Evolutionary conservation across 2,888 invertebrate species (phyloP), one percentile per base, ranked within the genome.

Genomic region (Carpatolechia fugitivella): DNA sequence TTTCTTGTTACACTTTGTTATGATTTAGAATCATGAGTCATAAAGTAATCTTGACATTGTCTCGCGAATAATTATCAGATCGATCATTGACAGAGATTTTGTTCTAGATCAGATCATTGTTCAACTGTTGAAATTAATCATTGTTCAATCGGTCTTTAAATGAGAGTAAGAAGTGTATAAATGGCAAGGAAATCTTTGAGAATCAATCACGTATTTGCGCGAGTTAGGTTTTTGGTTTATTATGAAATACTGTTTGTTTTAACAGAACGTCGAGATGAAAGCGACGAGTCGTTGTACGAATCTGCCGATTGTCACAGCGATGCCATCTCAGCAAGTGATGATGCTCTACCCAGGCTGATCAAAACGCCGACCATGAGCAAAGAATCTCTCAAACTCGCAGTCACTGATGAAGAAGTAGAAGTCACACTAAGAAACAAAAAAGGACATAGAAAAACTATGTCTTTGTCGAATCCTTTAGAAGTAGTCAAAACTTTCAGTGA

Each of bases 221-320:
- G n/a, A 11, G 33, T 6, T 33, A 33, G 33, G 24, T 24, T 24
- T 24, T 6, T 24, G 24, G 6, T 41, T 20, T 41, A 18, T 18
- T 20, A 31, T 33, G 18, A 33, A 33, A 16, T 47, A 30, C 47
- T 20, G 13, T 29, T 44, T 40, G 58, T 68, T 76, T 64, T 64
- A 66, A 77, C 84, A 90, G 90, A 90, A 56, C 74, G 90, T 55
- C 76, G 90, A 59, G 89, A 88, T 69, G 90, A 88, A 70, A 90
- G 90, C 70, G 90, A 90, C 67, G 90, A 90, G 61, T 89, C 89
- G 8, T 66, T 90, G 40, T 90, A 90, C 73, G 90, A 90, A 65
- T 90, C 90, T 16, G 90, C 89, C 3, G 90, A 90, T 56, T 83
- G 89, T 33, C 88, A 89, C 63, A 88, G 88, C 58, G 90, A 90